Percentiles rank a stretch among this genome's conserved stretches.
These are phyloP conservation scores for Urocynchramus pylzowi DNA, from an alignment of 2,113 vertebrate genomes.

Conservation along the genomic window DNA sequence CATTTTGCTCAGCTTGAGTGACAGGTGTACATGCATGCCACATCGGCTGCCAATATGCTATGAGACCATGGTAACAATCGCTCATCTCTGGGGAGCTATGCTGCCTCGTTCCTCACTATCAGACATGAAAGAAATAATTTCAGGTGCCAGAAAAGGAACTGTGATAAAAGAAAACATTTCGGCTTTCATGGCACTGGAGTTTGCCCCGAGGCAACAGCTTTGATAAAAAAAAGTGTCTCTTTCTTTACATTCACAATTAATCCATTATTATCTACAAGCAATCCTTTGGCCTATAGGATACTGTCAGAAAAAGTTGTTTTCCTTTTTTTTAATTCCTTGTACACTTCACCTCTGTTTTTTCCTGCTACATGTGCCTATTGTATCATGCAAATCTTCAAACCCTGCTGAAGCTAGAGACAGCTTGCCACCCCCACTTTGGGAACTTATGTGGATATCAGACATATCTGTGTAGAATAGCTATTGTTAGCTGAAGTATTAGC, in stretches of 20 bases:
- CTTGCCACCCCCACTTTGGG: background rate
- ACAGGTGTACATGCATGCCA: conserved; percentile 81
- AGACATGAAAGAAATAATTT: conserved; percentile 88
- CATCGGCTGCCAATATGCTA: conserved; percentile 80
- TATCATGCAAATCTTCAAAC: conserved; percentile 40
- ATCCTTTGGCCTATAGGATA: conserved; percentile 54
- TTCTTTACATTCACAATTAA: conserved; percentile 79
- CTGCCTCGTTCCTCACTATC: conserved; percentile 69
- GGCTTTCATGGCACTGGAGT: conserved; percentile 73
- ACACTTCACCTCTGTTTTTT: conserved; percentile 16
- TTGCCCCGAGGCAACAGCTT: conserved; percentile 80
- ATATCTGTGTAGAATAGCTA: conserved; percentile 1
- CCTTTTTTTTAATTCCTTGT: background rate
- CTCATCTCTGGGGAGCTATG: conserved; percentile 79
- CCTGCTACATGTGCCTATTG: background rate
- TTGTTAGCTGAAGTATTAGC: conserved; percentile 58
- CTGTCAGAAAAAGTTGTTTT: conserved; percentile 33
- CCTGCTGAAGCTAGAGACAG: conserved; percentile 14
- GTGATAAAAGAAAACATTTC: conserved; percentile 78
- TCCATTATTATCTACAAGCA: conserved; percentile 69
- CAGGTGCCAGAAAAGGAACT: conserved; percentile 78
- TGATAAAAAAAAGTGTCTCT: conserved; percentile 79
- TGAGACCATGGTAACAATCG: conserved; percentile 80
- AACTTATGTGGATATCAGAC: background rate
- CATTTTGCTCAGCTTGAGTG: conserved; percentile 73